A percentile compares a stretch with the other conserved stretches of the same genome.
Conservation (phyloP, 2,113 vertebrate genomes). For the Haemorhous mexicanus region DNA sequence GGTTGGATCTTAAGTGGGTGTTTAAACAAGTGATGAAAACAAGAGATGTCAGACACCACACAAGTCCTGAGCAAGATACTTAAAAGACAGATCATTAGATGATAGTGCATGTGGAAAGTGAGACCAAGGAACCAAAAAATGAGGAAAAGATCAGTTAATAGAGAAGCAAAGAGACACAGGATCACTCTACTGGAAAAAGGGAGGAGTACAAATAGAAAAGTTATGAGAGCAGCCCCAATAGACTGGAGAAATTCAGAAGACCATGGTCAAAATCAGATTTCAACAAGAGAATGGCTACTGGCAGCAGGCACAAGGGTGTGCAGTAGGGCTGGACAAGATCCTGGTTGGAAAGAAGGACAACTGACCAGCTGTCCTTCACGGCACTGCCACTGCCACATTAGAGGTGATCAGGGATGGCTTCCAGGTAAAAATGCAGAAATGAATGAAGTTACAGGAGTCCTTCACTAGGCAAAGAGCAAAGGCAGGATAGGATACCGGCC, state of each 20-base stretch:
- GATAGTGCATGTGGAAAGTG: background rate
- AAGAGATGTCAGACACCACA: background rate
- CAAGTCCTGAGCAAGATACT: background rate
- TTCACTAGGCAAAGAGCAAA: background rate
- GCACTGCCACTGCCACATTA: background rate
- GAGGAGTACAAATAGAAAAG: background rate
- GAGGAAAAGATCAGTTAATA: background rate
- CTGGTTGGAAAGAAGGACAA: background rate
- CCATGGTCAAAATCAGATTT: background rate
- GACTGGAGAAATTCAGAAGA: background rate
- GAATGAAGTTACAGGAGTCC: background rate
- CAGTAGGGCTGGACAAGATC: background rate
- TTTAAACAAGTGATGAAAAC: background rate
- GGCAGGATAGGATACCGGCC: background rate
- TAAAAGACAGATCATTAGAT: background rate
- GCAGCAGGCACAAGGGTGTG: background rate
- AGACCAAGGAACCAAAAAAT: background rate
- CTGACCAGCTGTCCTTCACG: background rate
- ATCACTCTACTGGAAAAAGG: background rate
- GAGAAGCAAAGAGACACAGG: background rate
- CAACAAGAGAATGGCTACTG: background rate
- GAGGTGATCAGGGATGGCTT: background rate
- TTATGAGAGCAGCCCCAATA: background rate
- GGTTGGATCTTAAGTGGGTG: background rate
- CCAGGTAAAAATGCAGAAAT: background rate